Conservation (phyloP, 2,113 vertebrate genomes). For the Apaloderma vittatum region DNA sequence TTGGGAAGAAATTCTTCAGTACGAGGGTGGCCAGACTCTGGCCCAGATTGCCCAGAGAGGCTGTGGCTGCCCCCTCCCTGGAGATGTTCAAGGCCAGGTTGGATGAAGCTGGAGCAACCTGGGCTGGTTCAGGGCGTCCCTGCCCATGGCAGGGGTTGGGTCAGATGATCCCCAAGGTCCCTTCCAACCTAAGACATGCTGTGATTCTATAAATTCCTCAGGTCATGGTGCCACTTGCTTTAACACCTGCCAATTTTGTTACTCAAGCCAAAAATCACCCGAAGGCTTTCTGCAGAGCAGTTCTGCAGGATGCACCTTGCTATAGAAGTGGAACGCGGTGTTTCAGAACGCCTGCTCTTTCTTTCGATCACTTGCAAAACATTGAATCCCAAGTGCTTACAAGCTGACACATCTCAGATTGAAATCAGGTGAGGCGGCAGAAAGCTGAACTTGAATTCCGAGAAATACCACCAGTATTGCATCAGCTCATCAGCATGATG, state of each 20-base stretch:
- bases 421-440: background rate
- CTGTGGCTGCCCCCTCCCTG: too few species aligned
- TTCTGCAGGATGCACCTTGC: background rate
- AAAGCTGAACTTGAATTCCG: background rate
- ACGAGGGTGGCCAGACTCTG: too few species aligned
- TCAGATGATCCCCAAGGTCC: too few species aligned
- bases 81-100: too few species aligned
- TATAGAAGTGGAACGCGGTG: background rate
- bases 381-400: background rate
- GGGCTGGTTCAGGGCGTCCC: too few species aligned
- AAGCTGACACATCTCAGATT: background rate
- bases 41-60: too few species aligned
- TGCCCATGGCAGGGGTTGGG: too few species aligned
- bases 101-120: too few species aligned
- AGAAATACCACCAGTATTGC: background rate
- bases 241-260: background rate
- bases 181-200: too few species aligned
- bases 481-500: background rate
- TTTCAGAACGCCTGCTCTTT: background rate
- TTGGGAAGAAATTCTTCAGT: too few species aligned
- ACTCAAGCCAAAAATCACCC: background rate
- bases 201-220: background rate
- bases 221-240: background rate
- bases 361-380: background rate
- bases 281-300: background rate